phyloP scores from a whole-genome alignment of 64 coral and sea anemone species.

The Porites lutea region DNA sequence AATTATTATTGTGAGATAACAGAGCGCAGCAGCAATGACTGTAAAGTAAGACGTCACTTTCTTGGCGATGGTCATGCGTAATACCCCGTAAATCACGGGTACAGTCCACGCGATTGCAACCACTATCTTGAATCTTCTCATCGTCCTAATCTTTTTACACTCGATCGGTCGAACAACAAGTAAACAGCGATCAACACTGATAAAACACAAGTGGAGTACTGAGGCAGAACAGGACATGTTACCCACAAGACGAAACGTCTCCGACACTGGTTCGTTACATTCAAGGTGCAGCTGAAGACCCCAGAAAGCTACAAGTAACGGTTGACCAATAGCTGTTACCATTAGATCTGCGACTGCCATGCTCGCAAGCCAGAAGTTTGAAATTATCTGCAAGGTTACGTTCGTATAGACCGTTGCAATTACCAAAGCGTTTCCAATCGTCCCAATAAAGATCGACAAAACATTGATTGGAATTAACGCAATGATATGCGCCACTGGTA shows the following conservation, averaged over 20 bases:
- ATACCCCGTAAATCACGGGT: slow-evolving; percentile 68
- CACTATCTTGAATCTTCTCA: slow-evolving; percentile 53
- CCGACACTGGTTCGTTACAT: slow-evolving; percentile 57
- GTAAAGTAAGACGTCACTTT: slow-evolving; percentile 81
- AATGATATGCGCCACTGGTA: neutral
- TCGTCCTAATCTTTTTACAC: slow-evolving; percentile 25
- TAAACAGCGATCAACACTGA: slow-evolving; percentile 79
- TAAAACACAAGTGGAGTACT: slow-evolving; percentile 81
- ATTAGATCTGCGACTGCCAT: slow-evolving; percentile 83
- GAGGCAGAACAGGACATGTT: slow-evolving; percentile 87
- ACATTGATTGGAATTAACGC: slow-evolving; percentile 30
- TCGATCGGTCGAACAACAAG: slow-evolving; percentile 68
- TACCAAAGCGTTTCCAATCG: slow-evolving; percentile 84
- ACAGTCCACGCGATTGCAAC: slow-evolving; percentile 55
- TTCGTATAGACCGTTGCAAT: slow-evolving; percentile 88
- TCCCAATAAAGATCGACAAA: slow-evolving; percentile 59
- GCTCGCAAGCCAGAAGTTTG: slow-evolving; percentile 81
- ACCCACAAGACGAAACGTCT: slow-evolving; percentile 71
- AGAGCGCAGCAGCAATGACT: slow-evolving; percentile 69
- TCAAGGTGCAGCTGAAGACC: slow-evolving; percentile 12
- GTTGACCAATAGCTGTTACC: slow-evolving; percentile 76
- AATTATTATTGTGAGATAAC: slow-evolving; percentile 72
- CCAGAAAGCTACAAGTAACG: slow-evolving; percentile 75
- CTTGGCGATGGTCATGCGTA: slow-evolving; percentile 67
- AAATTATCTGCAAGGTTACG: slow-evolving; percentile 70